Evolutionary conservation across 64 coral and sea anemone genomes (phyloP).

Genomic region (Stichodactyla mertensii): DNA sequence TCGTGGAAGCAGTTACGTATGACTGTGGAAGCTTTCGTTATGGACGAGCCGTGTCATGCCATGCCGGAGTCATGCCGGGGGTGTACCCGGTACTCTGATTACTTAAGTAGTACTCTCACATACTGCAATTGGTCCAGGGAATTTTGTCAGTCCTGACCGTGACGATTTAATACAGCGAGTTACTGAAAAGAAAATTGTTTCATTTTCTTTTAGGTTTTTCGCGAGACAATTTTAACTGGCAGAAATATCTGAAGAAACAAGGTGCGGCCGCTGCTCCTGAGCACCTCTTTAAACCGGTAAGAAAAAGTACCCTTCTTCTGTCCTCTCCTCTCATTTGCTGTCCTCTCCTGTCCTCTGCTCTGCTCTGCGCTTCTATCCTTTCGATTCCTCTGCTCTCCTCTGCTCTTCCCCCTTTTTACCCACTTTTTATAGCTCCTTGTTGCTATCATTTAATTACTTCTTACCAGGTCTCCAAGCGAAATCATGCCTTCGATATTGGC

Average conservation of each 20-base stretch:
- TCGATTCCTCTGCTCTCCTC: neutral
- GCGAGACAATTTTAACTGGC: slow-evolving; percentile 65
- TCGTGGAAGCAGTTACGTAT: neutral
- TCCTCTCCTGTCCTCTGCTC: neutral
- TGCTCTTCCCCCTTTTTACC: neutral
- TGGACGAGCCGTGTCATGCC: neutral
- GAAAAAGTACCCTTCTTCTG: neutral
- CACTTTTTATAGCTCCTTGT: neutral
- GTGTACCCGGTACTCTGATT: too few relatives aligned
- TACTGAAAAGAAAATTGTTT: too few relatives aligned
- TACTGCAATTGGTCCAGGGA: too few relatives aligned
- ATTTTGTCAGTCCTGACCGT: too few relatives aligned
- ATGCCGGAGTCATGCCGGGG: too few relatives aligned
- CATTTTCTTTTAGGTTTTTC: slow-evolving; percentile 47
- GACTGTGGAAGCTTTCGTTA: neutral
- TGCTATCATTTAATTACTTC: neutral
- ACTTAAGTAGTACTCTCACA: too few relatives aligned
- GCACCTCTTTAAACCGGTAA: slow-evolving; percentile 82
- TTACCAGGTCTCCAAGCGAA: slow-evolving; percentile 36
- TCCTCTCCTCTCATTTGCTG: neutral
- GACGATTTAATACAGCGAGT: too few relatives aligned
- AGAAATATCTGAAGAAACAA: slow-evolving; percentile 68
- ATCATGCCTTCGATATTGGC: slow-evolving; percentile 64
- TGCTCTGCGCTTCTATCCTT: neutral
- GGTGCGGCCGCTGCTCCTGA: slow-evolving; percentile 60